Evolutionary conservation across 1,140 invertebrate genomes (phyloP), one percentile per base, ranked within the genome.

Genomic region (Drosophila oshimai): DNA sequence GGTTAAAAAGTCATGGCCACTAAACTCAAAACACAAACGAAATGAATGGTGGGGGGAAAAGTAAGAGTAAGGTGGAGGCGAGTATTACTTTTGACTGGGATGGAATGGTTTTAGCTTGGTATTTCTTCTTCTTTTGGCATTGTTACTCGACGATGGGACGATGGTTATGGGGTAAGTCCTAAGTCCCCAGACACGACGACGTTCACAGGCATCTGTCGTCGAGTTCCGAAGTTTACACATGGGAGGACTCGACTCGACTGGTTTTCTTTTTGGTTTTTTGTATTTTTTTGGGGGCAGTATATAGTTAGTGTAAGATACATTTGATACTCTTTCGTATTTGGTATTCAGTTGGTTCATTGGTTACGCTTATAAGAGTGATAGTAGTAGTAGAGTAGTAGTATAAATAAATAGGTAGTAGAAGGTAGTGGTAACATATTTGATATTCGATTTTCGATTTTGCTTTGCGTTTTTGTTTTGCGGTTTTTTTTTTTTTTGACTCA

Each of bases 401-500:
- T 37, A 70, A 57, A 80, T 75, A 68, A 50, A 70, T 80, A 80
- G 57, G 64, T 86, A 84, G 80, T 80, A 79, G 71, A 47, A 79
- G 74, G 65, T 84, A 83, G 74, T 84, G 58, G 76, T 86, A 72
- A 84, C 74, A 80, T 84, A 79, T 57, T 71, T 36, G 58, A 28
- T 68, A n/a, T n/a, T n/a, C n/a, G n/a, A n/a, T n/a, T n/a, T n/a
- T 74, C 57, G 60, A 69, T 64, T 68, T 83, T 60, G 36, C 44
- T 57, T 58, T 60, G 58, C 58, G 20, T 34, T 51, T 51, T 50
- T 24, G 12, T 51, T 34, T 64, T 46, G 41, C 55, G 53, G 41
- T 53, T 74, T 42, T 24, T 29, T 36, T 81, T 65, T 42, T 65
- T 61, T 49, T 34, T 57, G 9, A 64, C 61, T 65, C 61, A 65